Evolutionary conservation across 30 jellyfish, hydroid and myxozoan species (phyloP).

Genomic region (Hydractinia symbiolongicarpus): DNA sequence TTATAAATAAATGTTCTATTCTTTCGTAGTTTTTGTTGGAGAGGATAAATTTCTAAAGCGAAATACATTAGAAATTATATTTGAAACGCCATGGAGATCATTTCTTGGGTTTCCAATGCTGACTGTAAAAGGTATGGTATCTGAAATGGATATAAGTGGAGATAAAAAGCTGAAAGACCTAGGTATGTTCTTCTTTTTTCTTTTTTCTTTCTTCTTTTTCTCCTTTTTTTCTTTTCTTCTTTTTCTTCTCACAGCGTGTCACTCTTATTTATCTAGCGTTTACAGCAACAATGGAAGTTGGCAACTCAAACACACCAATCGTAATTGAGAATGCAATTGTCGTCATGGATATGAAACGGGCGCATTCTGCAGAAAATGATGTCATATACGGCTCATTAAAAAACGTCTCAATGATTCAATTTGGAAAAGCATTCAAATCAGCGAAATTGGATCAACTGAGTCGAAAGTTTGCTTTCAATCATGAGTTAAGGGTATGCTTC

Average conservation of each 20-base stretch:
- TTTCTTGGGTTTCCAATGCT: constrained; percentile 13
- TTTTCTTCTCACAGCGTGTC: too few relatives aligned
- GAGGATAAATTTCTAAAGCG: constrained; percentile 2
- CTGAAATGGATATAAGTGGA: constrained; percentile 10
- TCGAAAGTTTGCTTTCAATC: not conserved
- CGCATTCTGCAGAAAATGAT: not conserved
- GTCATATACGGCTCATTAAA: constrained; percentile 4
- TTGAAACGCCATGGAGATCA: constrained; percentile 26
- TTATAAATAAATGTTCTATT: not conserved
- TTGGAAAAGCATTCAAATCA: not conserved
- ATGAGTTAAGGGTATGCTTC: not conserved
- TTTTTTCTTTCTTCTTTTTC: too few relatives aligned
- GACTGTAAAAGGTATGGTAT: constrained; percentile 3
- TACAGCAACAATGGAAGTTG: constrained; percentile 16
- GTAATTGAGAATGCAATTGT: constrained; percentile 4
- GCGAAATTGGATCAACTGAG: constrained; percentile 12
- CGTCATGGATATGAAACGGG: not conserved
- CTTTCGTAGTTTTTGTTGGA: constrained; percentile 14
- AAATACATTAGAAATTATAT: constrained; percentile 6
- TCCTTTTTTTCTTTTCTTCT: too few relatives aligned
- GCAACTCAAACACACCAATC: constrained; percentile 4
- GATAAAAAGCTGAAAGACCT: not conserved
- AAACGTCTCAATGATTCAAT: not conserved
- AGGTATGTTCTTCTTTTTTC: not conserved
- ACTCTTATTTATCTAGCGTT: too few relatives aligned